Evolutionary conservation across 2,113 vertebrate genomes (phyloP).

Genomic region (Macrotus californicus): DNA sequence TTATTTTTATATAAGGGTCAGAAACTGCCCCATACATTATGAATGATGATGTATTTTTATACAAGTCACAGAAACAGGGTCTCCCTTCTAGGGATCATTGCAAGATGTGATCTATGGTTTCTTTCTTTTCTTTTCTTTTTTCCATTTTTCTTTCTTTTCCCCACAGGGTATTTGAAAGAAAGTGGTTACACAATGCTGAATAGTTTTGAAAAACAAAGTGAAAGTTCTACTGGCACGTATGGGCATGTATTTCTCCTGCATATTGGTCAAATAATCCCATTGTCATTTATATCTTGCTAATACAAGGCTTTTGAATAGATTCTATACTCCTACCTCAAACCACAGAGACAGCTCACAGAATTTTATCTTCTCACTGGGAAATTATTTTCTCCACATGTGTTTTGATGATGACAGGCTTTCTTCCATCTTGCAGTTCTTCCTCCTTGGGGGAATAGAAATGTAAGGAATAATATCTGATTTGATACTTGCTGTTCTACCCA

Average conservation of each 20-base stretch:
- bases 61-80: neutral
- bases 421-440: neutral
- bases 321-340: neutral
- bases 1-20: neutral
- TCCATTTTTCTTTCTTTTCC: neutral
- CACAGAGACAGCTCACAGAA: conserved; percentile 39
- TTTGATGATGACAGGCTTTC: conserved; percentile 43
- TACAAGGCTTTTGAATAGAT: neutral
- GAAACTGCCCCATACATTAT: neutral
- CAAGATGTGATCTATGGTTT: neutral
- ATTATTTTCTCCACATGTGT: conserved; percentile 10
- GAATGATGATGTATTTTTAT: neutral
- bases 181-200: neutral
- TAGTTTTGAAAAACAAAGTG: conserved; percentile 19
- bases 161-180: neutral
- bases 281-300: neutral
- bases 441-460: conserved; percentile 45
- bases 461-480: conserved; percentile 32
- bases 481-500: conserved; percentile 23
- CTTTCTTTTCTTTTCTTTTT: neutral
- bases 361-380: conserved; percentile 54
- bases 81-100: neutral
- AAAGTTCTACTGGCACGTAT: neutral
- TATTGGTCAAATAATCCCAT: neutral
- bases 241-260: neutral